These are phyloP conservation scores for Idaea aversata DNA, from an alignment of 2,888 invertebrate species.

Conservation along the genomic window DNA sequence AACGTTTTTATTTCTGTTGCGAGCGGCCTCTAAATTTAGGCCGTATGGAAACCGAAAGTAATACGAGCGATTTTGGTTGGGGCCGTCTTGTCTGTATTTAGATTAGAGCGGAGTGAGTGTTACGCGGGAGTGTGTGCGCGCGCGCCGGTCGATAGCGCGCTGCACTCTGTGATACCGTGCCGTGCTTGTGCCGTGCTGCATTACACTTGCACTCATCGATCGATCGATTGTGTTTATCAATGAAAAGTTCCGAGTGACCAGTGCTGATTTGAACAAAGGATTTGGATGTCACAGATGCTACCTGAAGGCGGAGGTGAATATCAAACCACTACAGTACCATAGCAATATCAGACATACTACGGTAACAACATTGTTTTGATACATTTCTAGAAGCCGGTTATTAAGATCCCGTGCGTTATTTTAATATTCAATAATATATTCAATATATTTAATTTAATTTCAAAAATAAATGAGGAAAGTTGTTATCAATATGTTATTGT, in stretches of 20 bases:
- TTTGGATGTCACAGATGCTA: conserved; percentile 74
- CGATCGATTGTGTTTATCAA: conserved; percentile 33
- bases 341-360: not conserved
- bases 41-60: conserved; percentile 77
- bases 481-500: too few relatives aligned
- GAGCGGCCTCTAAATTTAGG: conserved; percentile 78
- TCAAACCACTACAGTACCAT: not conserved
- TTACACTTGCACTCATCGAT: conserved; percentile 17
- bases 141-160: conserved; percentile 35
- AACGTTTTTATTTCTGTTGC: conserved; percentile 76
- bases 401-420: too few relatives aligned
- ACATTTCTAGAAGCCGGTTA: too few relatives aligned
- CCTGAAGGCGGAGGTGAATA: conserved; percentile 74
- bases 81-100: conserved; percentile 76
- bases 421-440: too few relatives aligned
- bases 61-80: conserved; percentile 76
- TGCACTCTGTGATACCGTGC: conserved; percentile 29
- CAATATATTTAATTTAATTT: too few relatives aligned
- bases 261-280: conserved; percentile 45
- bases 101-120: conserved; percentile 63
- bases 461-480: too few relatives aligned
- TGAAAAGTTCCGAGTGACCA: conserved; percentile 40
- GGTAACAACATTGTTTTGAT: not conserved
- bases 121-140: conserved; percentile 34
- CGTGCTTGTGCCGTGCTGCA: conserved; percentile 17